Evolutionary conservation across 2,113 vertebrate species (phyloP), one percentile per base, ranked within the genome.

Genomic region (Saimiri boliviensis): DNA sequence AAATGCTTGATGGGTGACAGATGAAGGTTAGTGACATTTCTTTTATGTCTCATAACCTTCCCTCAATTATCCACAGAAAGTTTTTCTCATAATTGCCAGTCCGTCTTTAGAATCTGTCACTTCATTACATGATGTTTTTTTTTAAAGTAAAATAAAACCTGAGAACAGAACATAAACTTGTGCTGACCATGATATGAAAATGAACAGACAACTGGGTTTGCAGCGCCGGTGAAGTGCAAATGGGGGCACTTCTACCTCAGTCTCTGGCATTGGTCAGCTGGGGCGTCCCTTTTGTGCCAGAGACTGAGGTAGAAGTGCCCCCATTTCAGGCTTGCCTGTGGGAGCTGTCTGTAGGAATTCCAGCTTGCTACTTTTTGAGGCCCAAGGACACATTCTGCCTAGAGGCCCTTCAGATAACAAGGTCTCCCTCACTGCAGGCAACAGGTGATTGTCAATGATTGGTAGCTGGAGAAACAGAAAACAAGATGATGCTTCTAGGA

Each of bases 141-240:
- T 93, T 85, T 83, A 8, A 95, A 86, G 91, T 87, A 93, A 96
- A 93, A 79, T 68, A 74, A 95, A 92, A 80, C 63, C 76, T 92
- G 45, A 60, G 40, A 91, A 95, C 12, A 84, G n/a, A 85, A 71
- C 35, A 85, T 80, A 95, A 95, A 94, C 76, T 89, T 90, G 85
- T 85, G 81, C 16, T 91, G 70, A 85, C 81, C 20, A 70, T 86
- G 60, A 84, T 87, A 81, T 45, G 77, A 73, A 96, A 91, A 91
- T 91, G 73, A 97, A 60, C 47, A 83, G 81, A 54, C 42, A 63
- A 47, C 27, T 30, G 30, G 58, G 74, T 63, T 92, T 90, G 42
- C 81, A 84, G 63, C 52, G 54, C 35, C 52, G 17, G 42, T 25
- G 56, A 92, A 92, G n/a, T n/a, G n/a, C n/a, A n/a, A n/a, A n/a